These are phyloP conservation scores for Axea sp. DNA, from an alignment of 2,888 invertebrate species.

Conservation along the genomic window DNA sequence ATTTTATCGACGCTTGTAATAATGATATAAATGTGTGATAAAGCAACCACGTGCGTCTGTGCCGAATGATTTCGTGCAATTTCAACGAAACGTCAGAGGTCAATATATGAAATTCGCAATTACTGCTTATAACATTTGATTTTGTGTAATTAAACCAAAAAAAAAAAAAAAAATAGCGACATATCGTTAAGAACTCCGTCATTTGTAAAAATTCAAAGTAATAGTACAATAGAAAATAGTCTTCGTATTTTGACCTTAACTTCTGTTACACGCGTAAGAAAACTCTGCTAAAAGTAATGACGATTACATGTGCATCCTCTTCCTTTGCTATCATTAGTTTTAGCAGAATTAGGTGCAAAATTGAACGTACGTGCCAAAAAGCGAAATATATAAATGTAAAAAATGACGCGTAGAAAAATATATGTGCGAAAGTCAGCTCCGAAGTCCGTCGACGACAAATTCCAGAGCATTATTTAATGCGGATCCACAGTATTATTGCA, in stretches of 20 bases:
- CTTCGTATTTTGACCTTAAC: not conserved
- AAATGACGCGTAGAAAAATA: too few relatives aligned
- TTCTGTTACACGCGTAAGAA: slow-evolving; percentile 4
- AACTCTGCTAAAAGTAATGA: slow-evolving; percentile 17
- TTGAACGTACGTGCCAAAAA: slow-evolving; percentile 34
- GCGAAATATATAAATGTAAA: slow-evolving; percentile 10
- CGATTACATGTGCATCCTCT: too few relatives aligned
- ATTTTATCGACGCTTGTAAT: too few relatives aligned
- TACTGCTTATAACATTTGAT: too few relatives aligned
- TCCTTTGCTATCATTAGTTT: slow-evolving; percentile 22
- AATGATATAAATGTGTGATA: too few relatives aligned
- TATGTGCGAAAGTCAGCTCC: not conserved
- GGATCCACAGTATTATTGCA: slow-evolving; percentile 34
- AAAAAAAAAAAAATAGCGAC: too few relatives aligned
- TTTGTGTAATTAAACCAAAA: too few relatives aligned
- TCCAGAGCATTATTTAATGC: slow-evolving; percentile 26
- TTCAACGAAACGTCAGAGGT: too few relatives aligned
- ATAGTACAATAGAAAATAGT: slow-evolving; percentile 5
- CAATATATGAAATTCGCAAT: too few relatives aligned
- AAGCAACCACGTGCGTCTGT: too few relatives aligned
- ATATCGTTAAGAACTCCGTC: slow-evolving; percentile 1
- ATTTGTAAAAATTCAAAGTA: slow-evolving; percentile 6
- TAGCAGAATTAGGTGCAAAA: slow-evolving; percentile 21
- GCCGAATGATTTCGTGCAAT: too few relatives aligned
- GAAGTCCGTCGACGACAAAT: not conserved